Evolutionary conservation across 2,888 invertebrate species (phyloP).

Genomic region (Luffia ferchaultella): DNA sequence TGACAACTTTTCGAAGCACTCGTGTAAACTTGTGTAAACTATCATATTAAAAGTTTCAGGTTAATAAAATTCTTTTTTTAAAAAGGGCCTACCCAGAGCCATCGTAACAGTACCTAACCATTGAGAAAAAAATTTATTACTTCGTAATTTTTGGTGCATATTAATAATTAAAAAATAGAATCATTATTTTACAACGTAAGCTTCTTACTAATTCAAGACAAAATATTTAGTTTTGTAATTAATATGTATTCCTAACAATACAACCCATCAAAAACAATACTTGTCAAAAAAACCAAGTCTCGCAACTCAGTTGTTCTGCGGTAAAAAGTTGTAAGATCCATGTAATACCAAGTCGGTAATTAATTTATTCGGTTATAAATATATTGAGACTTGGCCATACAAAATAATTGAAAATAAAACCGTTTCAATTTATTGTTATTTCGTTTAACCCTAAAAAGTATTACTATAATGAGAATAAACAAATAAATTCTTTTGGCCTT

Average conservation of each 20-base stretch:
- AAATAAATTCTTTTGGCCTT: neutral
- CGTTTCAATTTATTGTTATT: neutral
- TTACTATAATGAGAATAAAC: neutral
- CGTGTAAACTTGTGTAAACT: neutral
- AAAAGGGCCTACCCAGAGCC: neutral
- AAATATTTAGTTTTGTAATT: neutral
- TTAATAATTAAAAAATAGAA: neutral
- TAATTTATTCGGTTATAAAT: neutral
- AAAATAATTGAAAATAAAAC: neutral
- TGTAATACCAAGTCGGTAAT: neutral
- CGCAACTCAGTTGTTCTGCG: neutral
- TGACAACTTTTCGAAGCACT: neutral
- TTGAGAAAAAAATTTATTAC: neutral
- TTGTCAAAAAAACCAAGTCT: neutral
- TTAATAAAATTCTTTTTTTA: neutral
- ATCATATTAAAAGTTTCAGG: neutral
- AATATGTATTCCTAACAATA: neutral
- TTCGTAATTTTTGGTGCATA: neutral
- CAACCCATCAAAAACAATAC: neutral
- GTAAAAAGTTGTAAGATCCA: neutral
- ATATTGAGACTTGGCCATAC: neutral
- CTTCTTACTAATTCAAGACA: neutral
- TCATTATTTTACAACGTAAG: neutral
- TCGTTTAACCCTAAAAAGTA: neutral
- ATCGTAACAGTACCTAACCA: neutral